phyloP scores from a whole-genome alignment of 2,888 invertebrate species.

The Masnerella sp. region DNA sequence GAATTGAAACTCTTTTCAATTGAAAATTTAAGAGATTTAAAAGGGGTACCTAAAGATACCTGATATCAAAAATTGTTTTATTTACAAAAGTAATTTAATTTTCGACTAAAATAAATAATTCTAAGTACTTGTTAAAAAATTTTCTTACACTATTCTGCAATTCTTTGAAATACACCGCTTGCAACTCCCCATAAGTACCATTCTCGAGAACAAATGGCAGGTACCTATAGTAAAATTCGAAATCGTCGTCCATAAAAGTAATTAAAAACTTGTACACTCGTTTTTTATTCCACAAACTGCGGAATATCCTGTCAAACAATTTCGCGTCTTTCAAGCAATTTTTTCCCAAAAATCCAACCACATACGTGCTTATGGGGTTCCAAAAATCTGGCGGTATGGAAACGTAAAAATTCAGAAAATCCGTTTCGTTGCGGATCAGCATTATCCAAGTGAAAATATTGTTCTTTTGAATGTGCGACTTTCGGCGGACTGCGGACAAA shows the following conservation, averaged over 20 bases:
- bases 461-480: conserved; percentile 2
- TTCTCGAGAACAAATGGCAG: conserved; percentile 15
- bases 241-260: conserved; percentile 11
- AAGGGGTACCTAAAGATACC: no score
- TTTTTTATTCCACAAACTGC: conserved; percentile 1
- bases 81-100: background rate
- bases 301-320: conserved; percentile 3
- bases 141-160: background rate
- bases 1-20: no score
- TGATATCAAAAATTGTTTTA: no score
- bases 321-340: background rate
- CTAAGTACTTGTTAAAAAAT: background rate
- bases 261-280: conserved; percentile 26
- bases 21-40: no score
- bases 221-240: conserved; percentile 33
- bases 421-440: background rate
- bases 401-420: conserved; percentile 7
- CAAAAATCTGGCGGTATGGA: conserved; percentile 17
- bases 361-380: conserved; percentile 24
- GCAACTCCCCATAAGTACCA: conserved; percentile 24
- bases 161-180: background rate
- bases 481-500: background rate
- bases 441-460: conserved; percentile 25
- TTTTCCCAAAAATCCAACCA: conserved; percentile 9
- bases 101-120: background rate